These are phyloP conservation scores for Phyllotreta striolata DNA, from an alignment of 2,888 invertebrate species.

Conservation along the genomic window DNA sequence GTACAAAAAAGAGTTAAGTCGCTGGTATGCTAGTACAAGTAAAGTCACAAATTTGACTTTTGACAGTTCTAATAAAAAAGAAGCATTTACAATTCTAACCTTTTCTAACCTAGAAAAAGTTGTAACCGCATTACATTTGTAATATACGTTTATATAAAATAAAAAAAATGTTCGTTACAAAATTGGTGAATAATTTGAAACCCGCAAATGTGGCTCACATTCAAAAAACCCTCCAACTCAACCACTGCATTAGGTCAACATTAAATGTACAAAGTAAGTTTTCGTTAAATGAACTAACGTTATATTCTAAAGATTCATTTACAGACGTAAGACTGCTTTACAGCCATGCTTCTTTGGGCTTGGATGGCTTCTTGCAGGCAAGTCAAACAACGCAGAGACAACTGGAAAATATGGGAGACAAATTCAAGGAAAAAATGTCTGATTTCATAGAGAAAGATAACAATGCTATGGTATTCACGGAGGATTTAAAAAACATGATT, in stretches of 20 bases:
- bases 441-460: conserved; percentile 66
- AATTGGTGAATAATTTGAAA: conserved; percentile 27
- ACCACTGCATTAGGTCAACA: conserved; percentile 24
- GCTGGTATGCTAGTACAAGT: too few species aligned
- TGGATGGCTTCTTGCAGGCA: conserved; percentile 67
- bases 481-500: conserved; percentile 84
- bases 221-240: conserved; percentile 24
- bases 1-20: too few species aligned
- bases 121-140: background rate
- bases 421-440: conserved; percentile 76
- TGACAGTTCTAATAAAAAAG: too few species aligned
- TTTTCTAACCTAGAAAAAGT: too few species aligned
- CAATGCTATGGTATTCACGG: conserved; percentile 79
- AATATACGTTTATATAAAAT: background rate
- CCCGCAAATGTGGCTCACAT: conserved; percentile 21
- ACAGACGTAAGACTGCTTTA: conserved; percentile 63
- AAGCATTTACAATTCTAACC: too few species aligned
- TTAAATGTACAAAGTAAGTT: conserved; percentile 35
- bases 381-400: conserved; percentile 67
- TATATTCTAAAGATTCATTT: conserved; percentile 24
- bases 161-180: conserved; percentile 32
- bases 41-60: too few species aligned
- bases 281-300: conserved; percentile 31
- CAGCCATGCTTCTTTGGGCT: conserved; percentile 67
- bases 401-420: conserved; percentile 69